phyloP scores from a whole-genome alignment of 2,113 vertebrate species.

The Forbesichthys papilliferus region DNA sequence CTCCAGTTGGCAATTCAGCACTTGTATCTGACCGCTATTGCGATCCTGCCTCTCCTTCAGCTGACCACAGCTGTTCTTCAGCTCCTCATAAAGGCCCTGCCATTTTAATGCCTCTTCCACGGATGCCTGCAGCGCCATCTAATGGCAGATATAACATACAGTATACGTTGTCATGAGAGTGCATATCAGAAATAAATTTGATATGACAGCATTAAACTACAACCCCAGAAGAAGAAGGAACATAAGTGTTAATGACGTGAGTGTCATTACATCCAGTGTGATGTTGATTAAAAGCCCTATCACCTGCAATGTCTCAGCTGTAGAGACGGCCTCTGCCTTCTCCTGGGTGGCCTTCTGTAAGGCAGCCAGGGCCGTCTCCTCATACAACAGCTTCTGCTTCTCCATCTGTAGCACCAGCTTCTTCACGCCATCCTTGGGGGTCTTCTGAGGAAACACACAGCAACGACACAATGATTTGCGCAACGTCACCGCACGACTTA shows the following conservation, averaged over 20 bases:
- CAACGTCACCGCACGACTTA: neutral
- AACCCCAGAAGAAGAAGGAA: neutral
- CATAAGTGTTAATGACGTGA: neutral
- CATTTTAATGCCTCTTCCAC: constrained; percentile 78
- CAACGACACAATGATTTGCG: neutral
- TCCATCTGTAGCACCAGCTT: constrained; percentile 88
- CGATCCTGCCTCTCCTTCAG: constrained; percentile 71
- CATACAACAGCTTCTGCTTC: constrained; percentile 85
- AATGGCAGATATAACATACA: constrained; percentile 17
- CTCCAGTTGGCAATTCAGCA: constrained; percentile 84
- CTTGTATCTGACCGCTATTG: constrained; percentile 74
- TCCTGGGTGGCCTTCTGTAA: constrained; percentile 86
- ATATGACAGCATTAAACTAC: neutral
- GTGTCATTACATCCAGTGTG: neutral
- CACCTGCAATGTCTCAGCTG: constrained; percentile 84
- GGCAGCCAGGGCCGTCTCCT: constrained; percentile 83
- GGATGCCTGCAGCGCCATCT: constrained; percentile 79
- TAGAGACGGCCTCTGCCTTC: constrained; percentile 79
- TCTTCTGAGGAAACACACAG: constrained; percentile 41
- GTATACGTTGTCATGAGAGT: neutral
- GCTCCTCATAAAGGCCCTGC: constrained; percentile 76
- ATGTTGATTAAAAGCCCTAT: constrained; percentile 5
- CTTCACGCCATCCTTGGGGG: constrained; percentile 80
- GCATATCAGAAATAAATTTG: neutral
- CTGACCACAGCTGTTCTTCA: constrained; percentile 70